Evolutionary conservation across 1,140 invertebrate genomes (phyloP).

Genomic region (Apocrypta bakeri): DNA sequence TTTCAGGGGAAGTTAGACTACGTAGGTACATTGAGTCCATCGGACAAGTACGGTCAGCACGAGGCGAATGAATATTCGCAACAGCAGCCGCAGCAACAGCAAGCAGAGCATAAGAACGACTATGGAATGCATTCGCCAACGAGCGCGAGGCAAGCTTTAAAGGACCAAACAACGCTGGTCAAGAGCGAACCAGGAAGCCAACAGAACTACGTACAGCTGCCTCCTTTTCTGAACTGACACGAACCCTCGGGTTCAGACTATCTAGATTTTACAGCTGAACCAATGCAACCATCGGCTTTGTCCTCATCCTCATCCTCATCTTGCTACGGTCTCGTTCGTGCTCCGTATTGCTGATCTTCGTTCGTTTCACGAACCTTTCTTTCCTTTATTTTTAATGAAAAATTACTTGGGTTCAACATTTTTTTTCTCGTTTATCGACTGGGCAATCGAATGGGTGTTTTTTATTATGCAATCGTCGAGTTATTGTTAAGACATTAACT

Average conservation of each 20-base stretch:
- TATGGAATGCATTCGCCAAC: constrained; percentile 73
- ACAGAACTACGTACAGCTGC: constrained; percentile 81
- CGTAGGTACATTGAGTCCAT: constrained; percentile 66
- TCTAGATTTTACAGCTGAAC: constrained; percentile 54
- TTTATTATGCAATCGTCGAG: background rate
- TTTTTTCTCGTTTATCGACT: background rate
- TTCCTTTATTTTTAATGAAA: background rate
- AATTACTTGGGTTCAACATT: background rate
- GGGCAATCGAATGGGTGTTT: background rate
- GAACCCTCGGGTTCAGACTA: constrained; percentile 64
- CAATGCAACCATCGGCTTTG: background rate
- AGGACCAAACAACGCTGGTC: constrained; percentile 76
- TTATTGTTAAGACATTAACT: no score
- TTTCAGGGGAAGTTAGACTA: constrained; percentile 64
- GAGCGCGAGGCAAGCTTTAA: constrained; percentile 67
- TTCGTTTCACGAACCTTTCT: background rate
- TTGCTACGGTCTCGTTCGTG: background rate
- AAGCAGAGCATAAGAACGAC: constrained; percentile 72
- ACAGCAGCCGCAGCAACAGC: constrained; percentile 70
- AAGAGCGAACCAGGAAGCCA: constrained; percentile 79
- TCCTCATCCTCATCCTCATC: no score
- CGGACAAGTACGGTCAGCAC: constrained; percentile 77
- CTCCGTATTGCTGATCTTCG: background rate
- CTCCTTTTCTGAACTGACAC: constrained; percentile 85
- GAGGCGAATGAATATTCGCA: constrained; percentile 76